phyloP scores from a whole-genome alignment of 2,113 vertebrate species.

The Gambusia holbrooki region DNA sequence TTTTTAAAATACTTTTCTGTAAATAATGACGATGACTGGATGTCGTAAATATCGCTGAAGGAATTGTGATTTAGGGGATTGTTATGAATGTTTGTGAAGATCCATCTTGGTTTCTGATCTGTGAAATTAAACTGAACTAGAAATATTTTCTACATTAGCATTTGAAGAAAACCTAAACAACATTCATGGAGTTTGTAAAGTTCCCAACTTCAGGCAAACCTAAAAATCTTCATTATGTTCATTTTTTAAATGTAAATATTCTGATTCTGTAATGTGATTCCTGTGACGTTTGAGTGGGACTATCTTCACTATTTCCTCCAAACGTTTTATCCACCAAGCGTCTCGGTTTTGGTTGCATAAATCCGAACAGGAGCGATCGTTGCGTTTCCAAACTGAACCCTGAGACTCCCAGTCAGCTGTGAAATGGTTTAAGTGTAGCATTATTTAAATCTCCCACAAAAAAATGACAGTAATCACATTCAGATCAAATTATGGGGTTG shows the following conservation, averaged over 20 bases:
- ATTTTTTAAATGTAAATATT: neutral
- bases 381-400: neutral
- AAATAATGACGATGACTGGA: too few relatives aligned
- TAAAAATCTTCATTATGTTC: too few relatives aligned
- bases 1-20: too few relatives aligned
- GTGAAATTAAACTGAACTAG: too few relatives aligned
- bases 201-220: too few relatives aligned
- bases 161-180: too few relatives aligned
- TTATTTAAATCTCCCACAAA: neutral
- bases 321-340: neutral
- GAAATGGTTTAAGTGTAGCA: slow-evolving; percentile 1
- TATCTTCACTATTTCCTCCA: neutral
- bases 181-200: too few relatives aligned
- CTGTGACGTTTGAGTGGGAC: neutral
- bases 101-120: too few relatives aligned
- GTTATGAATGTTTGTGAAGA: too few relatives aligned
- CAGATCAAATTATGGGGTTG: slow-evolving; percentile 17
- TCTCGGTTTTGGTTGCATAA: slow-evolving; percentile 4
- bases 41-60: too few relatives aligned
- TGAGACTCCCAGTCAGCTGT: neutral
- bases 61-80: too few relatives aligned
- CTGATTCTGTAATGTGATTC: neutral
- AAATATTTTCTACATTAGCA: too few relatives aligned
- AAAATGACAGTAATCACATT: slow-evolving; percentile 21
- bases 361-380: neutral